Percentiles rank a stretch among this genome's conserved stretches.
Evolutionary conservation across 2,113 vertebrate species (phyloP).

Genomic region (Eclectus roratus): DNA sequence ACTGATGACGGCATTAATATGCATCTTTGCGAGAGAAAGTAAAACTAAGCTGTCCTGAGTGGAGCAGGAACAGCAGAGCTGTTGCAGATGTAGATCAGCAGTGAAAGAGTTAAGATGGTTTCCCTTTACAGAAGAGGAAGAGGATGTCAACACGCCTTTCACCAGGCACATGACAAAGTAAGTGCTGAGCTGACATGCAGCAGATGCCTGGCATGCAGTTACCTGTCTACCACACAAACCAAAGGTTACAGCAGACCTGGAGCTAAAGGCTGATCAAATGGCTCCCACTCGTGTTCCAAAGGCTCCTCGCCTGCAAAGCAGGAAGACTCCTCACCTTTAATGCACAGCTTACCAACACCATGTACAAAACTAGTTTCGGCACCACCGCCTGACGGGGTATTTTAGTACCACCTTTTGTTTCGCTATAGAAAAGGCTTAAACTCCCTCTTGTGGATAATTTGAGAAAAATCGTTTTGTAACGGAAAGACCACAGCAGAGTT

Average conservation of each 20-base stretch:
- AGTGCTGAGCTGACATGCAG: neutral
- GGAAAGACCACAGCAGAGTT: neutral
- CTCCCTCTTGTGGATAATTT: constrained; percentile 48
- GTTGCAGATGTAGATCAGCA: neutral
- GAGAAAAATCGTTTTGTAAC: neutral
- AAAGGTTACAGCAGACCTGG: neutral
- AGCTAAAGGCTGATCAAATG: neutral
- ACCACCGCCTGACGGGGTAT: neutral
- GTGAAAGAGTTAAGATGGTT: neutral
- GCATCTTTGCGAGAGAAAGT: neutral
- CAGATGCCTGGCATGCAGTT: neutral
- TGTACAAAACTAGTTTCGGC: neutral
- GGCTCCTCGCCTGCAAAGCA: neutral
- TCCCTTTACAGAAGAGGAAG: neutral
- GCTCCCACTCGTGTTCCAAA: neutral
- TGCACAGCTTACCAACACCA: neutral
- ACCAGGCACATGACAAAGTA: neutral
- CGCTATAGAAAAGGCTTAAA: constrained; percentile 25
- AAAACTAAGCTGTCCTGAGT: neutral
- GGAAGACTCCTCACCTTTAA: neutral
- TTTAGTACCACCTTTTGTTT: neutral
- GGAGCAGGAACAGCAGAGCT: neutral
- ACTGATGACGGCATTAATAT: neutral
- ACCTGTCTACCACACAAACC: neutral
- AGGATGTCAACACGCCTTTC: neutral